Percentiles rank a stretch among this genome's conserved stretches.
These are phyloP conservation scores for Orthonevra nobilis DNA, from an alignment of 2,888 invertebrate genomes.

Conservation along the genomic window DNA sequence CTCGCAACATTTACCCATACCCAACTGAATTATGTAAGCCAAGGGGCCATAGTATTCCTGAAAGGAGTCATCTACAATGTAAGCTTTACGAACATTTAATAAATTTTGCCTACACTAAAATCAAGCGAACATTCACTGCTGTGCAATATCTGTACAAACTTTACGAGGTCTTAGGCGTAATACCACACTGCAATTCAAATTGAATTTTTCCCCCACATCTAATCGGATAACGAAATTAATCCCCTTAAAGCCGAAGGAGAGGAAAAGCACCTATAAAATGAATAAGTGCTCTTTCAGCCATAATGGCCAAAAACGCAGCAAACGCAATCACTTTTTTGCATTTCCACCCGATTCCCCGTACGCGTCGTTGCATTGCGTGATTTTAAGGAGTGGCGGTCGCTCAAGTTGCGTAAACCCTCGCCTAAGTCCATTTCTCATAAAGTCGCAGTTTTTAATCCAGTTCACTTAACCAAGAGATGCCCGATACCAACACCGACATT, in stretches of 20 bases:
- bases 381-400: slow-evolving; percentile 55
- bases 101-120: slow-evolving; percentile 27
- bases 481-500: slow-evolving; percentile 25
- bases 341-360: slow-evolving; percentile 4
- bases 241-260: slow-evolving; percentile 42
- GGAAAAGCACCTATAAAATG: slow-evolving; percentile 54
- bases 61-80: slow-evolving; percentile 38
- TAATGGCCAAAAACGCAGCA: slow-evolving; percentile 35
- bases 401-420: slow-evolving; percentile 44
- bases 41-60: slow-evolving; percentile 3
- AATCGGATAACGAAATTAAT: slow-evolving; percentile 64
- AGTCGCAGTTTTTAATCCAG: slow-evolving; percentile 62
- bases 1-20: background rate
- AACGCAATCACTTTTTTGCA: slow-evolving; percentile 20
- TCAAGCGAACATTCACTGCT: background rate
- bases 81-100: slow-evolving; percentile 50
- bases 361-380: background rate
- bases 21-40: slow-evolving; percentile 1
- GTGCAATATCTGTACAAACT: slow-evolving; percentile 44
- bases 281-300: slow-evolving; percentile 47
- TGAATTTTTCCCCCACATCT: slow-evolving; percentile 59
- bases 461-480: slow-evolving; percentile 44
- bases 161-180: slow-evolving; percentile 64
- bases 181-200: slow-evolving; percentile 52
- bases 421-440: slow-evolving; percentile 57